Percentiles rank a stretch among this genome's conserved stretches.
These are phyloP conservation scores for Eulemur rufifrons DNA, from an alignment of 2,113 vertebrate genomes.

Conservation along the genomic window DNA sequence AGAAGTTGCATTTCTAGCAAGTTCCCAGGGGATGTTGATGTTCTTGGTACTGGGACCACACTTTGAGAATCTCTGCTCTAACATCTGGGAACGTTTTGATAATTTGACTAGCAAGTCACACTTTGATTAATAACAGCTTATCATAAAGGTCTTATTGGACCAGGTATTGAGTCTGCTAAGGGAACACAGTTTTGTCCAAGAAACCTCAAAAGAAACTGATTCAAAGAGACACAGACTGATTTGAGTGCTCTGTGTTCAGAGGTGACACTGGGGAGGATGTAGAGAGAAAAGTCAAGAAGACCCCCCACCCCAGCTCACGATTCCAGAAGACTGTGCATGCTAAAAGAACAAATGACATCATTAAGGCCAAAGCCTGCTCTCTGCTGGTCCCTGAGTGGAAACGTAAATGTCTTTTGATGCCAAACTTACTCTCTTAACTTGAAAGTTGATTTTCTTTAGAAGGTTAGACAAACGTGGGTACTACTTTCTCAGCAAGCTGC, in stretches of 20 bases:
- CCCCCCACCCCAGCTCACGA: accelerated
- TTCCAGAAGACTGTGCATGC: background rate
- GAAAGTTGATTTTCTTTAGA: background rate
- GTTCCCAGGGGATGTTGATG: background rate
- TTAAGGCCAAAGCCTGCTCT: background rate
- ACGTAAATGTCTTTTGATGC: background rate
- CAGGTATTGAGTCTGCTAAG: background rate
- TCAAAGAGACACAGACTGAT: background rate
- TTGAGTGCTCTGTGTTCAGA: background rate
- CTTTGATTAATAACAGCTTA: background rate
- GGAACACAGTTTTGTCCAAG: background rate
- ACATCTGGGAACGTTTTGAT: background rate
- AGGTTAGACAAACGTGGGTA: background rate
- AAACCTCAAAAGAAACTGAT: background rate
- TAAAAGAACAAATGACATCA: background rate
- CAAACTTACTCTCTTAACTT: background rate
- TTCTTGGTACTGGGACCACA: background rate
- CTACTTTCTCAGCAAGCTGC: background rate
- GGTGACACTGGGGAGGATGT: background rate
- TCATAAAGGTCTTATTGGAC: background rate
- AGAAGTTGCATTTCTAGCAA: background rate
- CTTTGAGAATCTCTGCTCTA: background rate
- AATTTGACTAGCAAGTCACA: background rate
- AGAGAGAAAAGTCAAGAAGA: background rate
- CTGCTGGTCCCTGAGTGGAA: background rate